Evolutionary conservation across 2,113 vertebrate species (phyloP), one percentile per base, ranked within the genome.

Genomic region (Poeciliopsis occidentalis): DNA sequence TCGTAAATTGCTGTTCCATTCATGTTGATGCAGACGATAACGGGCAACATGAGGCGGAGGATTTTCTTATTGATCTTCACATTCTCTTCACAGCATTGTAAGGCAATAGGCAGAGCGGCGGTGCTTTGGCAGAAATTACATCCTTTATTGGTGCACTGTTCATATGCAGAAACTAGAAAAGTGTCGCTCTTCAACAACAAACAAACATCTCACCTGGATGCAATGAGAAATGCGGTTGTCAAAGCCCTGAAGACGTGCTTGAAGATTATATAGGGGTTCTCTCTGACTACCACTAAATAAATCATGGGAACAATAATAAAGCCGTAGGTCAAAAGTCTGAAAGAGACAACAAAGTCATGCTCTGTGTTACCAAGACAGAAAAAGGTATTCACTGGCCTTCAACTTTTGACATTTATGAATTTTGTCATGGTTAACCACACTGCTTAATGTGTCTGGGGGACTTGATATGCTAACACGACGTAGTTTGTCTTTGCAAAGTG

Each of bases 1-100:
- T 68, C 66, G 10, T 51, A 68, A 4, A 68, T 27, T 26, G 27
- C 1, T 1, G 13, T 68, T 29, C 41, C 41, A 3, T 47, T 68
- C 41, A 24, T 68, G 41, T 47, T 68, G 26, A 68, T 0, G 41
- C 8, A 24, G 41, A 44, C 12, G 13, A 27, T 27, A 12, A 68
- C 30, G 66, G 66, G 41, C 66, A 68, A 17, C 17, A 68, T 68
- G 66, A 68, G 30, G 12, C 41, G 41, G 26, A 4, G 12, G 66
- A 68, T 1, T 31, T 29, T 30, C 26, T 4, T 29, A 27, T 68
- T 27, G 15, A 51, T 1, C 26, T 51, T 47, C 26, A 51, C 41
- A 5, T 15, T 68, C 10, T 29, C 26, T 29, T 68, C 66, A 31
- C 41, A 51, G 8, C 66, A 68, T 1, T 17, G 13, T 1, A 67